A percentile compares a stretch with the other conserved stretches of the same genome.
Evolutionary conservation across 2,797 vertebrate species (phyloP).

Genomic region (Chanos chanos): DNA sequence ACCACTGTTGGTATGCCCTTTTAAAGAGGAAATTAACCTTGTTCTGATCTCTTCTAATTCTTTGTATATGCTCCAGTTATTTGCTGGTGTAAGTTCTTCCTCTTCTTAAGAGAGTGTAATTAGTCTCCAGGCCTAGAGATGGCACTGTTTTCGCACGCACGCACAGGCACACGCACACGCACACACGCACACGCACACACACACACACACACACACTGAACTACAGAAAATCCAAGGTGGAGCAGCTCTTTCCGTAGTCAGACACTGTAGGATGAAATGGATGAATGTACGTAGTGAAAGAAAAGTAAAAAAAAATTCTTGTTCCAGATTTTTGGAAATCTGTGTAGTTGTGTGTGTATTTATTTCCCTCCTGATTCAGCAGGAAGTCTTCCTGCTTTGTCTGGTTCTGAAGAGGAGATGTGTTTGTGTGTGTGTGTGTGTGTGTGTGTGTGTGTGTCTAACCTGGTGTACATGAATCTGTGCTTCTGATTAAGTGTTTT

Average conservation of each 20-base stretch:
- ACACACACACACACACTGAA: constrained; percentile 17
- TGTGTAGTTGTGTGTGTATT: constrained; percentile 25
- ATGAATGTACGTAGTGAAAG: constrained; percentile 71
- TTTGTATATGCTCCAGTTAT: too few species aligned
- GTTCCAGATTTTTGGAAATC: constrained; percentile 55
- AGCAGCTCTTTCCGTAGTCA: constrained; percentile 48
- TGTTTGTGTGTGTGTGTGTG: constrained; percentile 2
- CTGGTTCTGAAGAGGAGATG: background rate
- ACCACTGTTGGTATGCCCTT: background rate
- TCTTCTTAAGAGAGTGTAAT: constrained; percentile 47
- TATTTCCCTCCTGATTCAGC: background rate
- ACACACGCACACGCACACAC: constrained; percentile 17
- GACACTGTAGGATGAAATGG: constrained; percentile 56
- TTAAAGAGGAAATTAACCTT: background rate
- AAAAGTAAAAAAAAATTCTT: constrained; percentile 65
- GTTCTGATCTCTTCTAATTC: background rate
- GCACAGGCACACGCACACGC: constrained; percentile 27
- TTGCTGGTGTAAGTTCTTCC: constrained; percentile 40
- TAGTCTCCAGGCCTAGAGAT: constrained; percentile 56
- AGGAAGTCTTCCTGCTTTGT: background rate
- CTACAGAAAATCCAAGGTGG: too few species aligned
- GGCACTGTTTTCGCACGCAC: constrained; percentile 54
- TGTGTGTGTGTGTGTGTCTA: background rate
- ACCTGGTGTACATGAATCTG: background rate
- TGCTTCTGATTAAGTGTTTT: background rate